Evolutionary conservation across 1,140 invertebrate genomes (phyloP).

Genomic region (Cardiocondyla obscurior): DNA sequence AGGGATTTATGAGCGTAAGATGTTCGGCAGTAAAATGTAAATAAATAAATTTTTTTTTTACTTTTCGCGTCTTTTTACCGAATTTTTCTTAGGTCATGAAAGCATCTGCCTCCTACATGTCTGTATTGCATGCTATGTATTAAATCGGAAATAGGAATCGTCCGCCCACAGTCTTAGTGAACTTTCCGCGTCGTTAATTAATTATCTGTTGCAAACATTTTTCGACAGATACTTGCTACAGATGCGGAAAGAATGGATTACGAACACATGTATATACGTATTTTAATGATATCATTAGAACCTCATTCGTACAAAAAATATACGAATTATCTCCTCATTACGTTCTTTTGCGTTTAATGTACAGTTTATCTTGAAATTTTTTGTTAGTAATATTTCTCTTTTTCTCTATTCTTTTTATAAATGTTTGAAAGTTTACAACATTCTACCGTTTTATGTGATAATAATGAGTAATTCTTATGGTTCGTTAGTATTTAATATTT

Average conservation of each 20-base stretch:
- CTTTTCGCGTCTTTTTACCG: background rate
- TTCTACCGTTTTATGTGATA: background rate
- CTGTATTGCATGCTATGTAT: conserved; percentile 30
- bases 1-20: conserved; percentile 57
- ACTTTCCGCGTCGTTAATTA: background rate
- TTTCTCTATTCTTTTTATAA: too few relatives aligned
- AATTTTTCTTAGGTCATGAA: conserved; percentile 44
- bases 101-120: conserved; percentile 49
- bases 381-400: background rate
- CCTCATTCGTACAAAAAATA: background rate
- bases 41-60: background rate
- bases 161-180: background rate
- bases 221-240: background rate
- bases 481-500: too few relatives aligned
- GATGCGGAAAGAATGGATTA: background rate
- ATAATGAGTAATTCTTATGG: too few relatives aligned
- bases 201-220: background rate
- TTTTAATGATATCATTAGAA: conserved; percentile 8
- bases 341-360: background rate
- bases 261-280: background rate
- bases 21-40: background rate
- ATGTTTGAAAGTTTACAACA: too few relatives aligned
- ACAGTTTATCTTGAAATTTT: background rate
- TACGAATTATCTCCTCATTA: background rate
- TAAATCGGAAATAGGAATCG: background rate